These are phyloP conservation scores for Gadopsis bispinosus DNA, from an alignment of 2,797 vertebrate genomes.

Conservation along the genomic window DNA sequence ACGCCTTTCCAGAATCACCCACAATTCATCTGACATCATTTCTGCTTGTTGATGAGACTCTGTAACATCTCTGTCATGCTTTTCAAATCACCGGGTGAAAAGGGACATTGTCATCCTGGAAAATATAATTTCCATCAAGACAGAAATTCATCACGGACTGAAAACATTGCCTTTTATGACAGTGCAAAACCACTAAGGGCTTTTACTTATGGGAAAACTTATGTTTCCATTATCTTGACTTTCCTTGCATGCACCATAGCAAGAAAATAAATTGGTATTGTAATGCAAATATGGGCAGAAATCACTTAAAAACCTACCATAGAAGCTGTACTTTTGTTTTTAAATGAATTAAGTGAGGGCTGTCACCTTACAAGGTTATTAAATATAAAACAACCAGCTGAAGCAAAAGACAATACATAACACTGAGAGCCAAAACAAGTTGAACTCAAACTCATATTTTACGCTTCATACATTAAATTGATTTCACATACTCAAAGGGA, in stretches of 20 bases:
- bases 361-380: neutral
- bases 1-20: constrained; percentile 49
- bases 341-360: neutral
- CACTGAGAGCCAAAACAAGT: neutral
- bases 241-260: neutral
- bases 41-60: constrained; percentile 42
- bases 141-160: constrained; percentile 33
- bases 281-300: constrained; percentile 8
- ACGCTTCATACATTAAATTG: constrained; percentile 2
- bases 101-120: constrained; percentile 41
- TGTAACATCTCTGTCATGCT: constrained; percentile 47
- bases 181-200: constrained; percentile 18
- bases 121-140: constrained; percentile 35
- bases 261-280: neutral
- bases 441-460: neutral
- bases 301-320: neutral
- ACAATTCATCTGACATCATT: constrained; percentile 50
- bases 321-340: constrained; percentile 6
- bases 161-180: constrained; percentile 13
- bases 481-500: constrained; percentile 17
- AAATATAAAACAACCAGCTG: neutral
- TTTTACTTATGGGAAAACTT: neutral
- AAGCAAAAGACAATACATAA: neutral
- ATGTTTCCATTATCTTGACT: neutral
- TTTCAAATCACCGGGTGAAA: constrained; percentile 56